These are phyloP conservation scores for Poecilia wingei DNA, from an alignment of 2,797 vertebrate genomes.

Conservation along the genomic window DNA sequence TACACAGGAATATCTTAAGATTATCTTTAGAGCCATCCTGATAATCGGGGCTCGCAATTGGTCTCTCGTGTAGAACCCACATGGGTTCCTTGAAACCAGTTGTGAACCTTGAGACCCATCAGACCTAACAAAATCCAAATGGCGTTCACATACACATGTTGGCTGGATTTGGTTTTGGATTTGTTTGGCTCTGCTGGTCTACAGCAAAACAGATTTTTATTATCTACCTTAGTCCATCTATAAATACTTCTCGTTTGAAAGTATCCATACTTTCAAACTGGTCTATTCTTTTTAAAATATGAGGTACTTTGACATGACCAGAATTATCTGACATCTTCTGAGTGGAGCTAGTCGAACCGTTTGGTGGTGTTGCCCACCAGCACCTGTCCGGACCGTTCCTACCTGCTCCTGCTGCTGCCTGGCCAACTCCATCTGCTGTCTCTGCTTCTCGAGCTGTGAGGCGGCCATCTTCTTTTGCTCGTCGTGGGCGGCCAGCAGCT, in stretches of 20 bases:
- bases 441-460: conserved; percentile 94
- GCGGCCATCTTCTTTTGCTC: conserved; percentile 96
- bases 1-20: too few species aligned
- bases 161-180: background rate
- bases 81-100: background rate
- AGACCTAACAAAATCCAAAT: background rate
- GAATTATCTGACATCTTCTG: background rate
- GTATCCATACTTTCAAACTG: background rate
- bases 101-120: background rate
- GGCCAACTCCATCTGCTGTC: conserved; percentile 97
- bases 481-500: conserved; percentile 92
- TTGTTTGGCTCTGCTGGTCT: background rate
- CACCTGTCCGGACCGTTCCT: conserved; percentile 42
- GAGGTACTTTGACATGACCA: background rate
- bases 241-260: background rate
- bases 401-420: conserved; percentile 97
- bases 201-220: background rate
- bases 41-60: too few species aligned
- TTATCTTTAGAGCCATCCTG: too few species aligned
- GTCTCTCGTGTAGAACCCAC: background rate
- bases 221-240: background rate
- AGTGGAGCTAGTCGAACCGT: background rate
- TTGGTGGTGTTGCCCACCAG: background rate
- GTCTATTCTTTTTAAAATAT: background rate
- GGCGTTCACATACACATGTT: background rate